Conservation (phyloP, 2,113 vertebrate genomes). For the Myanophis thanlyinensis region DNA sequence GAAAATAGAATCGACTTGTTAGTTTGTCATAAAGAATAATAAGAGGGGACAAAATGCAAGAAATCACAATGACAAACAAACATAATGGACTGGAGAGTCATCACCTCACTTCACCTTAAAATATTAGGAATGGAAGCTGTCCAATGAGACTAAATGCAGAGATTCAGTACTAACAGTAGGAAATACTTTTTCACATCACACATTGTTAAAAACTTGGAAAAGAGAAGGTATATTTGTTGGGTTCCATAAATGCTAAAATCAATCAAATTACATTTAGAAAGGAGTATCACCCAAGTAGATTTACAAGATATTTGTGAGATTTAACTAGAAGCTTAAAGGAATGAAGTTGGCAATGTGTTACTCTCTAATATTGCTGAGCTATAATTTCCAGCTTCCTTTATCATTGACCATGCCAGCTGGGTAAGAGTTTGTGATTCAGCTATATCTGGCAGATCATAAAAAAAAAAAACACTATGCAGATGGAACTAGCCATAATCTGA, state of each 20-base stretch:
- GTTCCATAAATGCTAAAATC: neutral
- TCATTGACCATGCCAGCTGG: neutral
- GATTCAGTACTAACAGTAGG: neutral
- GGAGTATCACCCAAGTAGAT: neutral
- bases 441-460: neutral
- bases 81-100: neutral
- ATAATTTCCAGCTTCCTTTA: neutral
- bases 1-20: neutral
- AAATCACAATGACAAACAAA: neutral
- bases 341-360: neutral
- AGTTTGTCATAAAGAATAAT: neutral
- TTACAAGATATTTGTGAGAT: neutral
- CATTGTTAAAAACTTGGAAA: neutral
- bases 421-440: neutral
- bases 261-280: neutral
- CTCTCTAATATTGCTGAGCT: neutral
- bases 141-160: neutral
- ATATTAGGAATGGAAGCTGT: neutral
- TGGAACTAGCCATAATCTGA: neutral
- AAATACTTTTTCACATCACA: neutral
- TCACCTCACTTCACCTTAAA: neutral
- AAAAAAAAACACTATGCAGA: neutral
- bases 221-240: neutral
- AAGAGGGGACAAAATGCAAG: neutral
- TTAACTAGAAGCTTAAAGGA: neutral